These are phyloP conservation scores for Apis florea DNA, from an alignment of 1,140 invertebrate genomes.

Conservation along the genomic window DNA sequence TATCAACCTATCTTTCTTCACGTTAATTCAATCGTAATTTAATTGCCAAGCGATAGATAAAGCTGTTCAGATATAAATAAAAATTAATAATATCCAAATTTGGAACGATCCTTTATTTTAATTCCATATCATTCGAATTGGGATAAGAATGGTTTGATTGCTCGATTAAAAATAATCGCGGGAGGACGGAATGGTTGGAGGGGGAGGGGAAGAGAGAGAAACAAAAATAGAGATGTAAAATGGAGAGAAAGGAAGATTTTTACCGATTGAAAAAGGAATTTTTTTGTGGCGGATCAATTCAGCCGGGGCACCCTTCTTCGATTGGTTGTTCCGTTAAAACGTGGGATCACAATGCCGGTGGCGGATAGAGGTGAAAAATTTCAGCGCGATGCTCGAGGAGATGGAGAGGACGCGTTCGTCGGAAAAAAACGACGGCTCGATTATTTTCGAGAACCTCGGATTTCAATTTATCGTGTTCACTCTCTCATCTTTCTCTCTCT, in stretches of 20 bases:
- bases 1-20: too few relatives aligned
- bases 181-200: background rate
- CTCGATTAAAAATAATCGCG: background rate
- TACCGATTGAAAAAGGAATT: slow-evolving; percentile 5
- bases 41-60: too few relatives aligned
- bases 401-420: slow-evolving; percentile 34
- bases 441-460: slow-evolving; percentile 34
- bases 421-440: slow-evolving; percentile 29
- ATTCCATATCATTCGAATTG: too few relatives aligned
- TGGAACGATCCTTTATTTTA: too few relatives aligned
- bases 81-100: too few relatives aligned
- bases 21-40: too few relatives aligned
- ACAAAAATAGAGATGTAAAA: background rate
- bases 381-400: slow-evolving; percentile 2
- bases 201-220: background rate
- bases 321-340: slow-evolving; percentile 24
- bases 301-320: background rate
- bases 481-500: too few relatives aligned
- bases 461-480: slow-evolving; percentile 28
- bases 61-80: too few relatives aligned
- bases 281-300: slow-evolving; percentile 15
- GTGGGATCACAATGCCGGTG: slow-evolving; percentile 20
- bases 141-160: too few relatives aligned
- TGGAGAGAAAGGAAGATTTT: background rate
- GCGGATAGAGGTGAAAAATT: slow-evolving; percentile 30